Conservation (phyloP, 2,888 invertebrate species). For the Lasioglossum figueresi region DNA sequence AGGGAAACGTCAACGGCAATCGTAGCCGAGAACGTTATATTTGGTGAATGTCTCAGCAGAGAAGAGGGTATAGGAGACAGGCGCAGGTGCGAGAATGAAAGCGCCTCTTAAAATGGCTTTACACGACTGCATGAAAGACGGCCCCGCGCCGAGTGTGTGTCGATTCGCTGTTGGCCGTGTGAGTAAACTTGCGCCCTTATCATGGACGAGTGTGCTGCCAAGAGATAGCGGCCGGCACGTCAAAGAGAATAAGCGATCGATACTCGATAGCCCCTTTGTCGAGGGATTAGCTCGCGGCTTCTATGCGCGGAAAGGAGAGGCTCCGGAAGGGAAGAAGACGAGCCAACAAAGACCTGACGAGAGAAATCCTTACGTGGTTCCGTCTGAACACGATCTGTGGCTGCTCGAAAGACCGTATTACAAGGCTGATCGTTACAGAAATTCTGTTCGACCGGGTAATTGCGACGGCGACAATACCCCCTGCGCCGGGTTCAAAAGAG, state of each 20-base stretch:
- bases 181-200: constrained; percentile 76
- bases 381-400: constrained; percentile 57
- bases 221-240: constrained; percentile 76
- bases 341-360: constrained; percentile 41
- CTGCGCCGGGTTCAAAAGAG: background rate
- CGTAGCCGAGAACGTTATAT: background rate
- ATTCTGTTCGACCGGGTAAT: constrained; percentile 32
- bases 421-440: constrained; percentile 44
- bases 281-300: constrained; percentile 76
- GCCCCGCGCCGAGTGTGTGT: constrained; percentile 27
- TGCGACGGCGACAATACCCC: constrained; percentile 7
- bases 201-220: constrained; percentile 72
- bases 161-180: constrained; percentile 61
- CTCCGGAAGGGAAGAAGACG: constrained; percentile 38
- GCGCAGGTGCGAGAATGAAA: constrained; percentile 38
- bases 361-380: constrained; percentile 61
- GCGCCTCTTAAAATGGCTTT: constrained; percentile 38
- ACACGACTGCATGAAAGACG: constrained; percentile 33
- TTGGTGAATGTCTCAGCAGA: background rate
- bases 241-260: constrained; percentile 81
- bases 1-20: background rate
- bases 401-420: constrained; percentile 39
- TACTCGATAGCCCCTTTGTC: constrained; percentile 81
- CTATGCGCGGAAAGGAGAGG: constrained; percentile 40
- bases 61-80: background rate